Evolutionary conservation across 1,140 invertebrate species (phyloP).

Genomic region (Pogonognathellus flavescens): DNA sequence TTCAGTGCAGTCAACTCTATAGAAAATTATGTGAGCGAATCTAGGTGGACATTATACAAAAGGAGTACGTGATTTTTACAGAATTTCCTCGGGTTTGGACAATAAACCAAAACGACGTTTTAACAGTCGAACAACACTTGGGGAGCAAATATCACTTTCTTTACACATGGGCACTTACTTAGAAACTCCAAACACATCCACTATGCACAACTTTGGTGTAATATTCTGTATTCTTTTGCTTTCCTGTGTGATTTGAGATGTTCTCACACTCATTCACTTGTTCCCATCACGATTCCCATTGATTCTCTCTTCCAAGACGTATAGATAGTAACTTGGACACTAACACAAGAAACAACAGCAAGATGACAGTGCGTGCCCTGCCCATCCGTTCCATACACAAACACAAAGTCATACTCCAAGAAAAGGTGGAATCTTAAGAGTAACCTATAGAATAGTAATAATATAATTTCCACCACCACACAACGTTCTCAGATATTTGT

Average conservation of each 20-base stretch:
- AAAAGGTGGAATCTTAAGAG: not conserved
- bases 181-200: not conserved
- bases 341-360: not conserved
- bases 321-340: slow-evolving; percentile 11
- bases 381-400: not conserved
- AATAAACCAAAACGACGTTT: slow-evolving; percentile 60
- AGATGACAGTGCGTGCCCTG: not conserved
- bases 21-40: slow-evolving; percentile 49
- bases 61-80: slow-evolving; percentile 64
- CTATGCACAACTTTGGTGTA: not conserved
- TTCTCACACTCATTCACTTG: slow-evolving; percentile 46
- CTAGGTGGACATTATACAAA: slow-evolving; percentile 27
- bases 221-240: not conserved
- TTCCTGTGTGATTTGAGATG: slow-evolving; percentile 12
- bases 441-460: too few relatives aligned
- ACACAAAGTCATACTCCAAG: not conserved
- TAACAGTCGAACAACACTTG: slow-evolving; percentile 46
- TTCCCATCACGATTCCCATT: slow-evolving; percentile 35
- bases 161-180: slow-evolving; percentile 34
- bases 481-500: too few relatives aligned
- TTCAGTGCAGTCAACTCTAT: slow-evolving; percentile 8
- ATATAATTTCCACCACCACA: too few relatives aligned
- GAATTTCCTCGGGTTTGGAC: slow-evolving; percentile 53
- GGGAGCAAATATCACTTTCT: slow-evolving; percentile 60
- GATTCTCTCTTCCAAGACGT: not conserved